Conservation (phyloP, 2,888 invertebrate genomes). For the Acanthoscelides obtectus region DNA sequence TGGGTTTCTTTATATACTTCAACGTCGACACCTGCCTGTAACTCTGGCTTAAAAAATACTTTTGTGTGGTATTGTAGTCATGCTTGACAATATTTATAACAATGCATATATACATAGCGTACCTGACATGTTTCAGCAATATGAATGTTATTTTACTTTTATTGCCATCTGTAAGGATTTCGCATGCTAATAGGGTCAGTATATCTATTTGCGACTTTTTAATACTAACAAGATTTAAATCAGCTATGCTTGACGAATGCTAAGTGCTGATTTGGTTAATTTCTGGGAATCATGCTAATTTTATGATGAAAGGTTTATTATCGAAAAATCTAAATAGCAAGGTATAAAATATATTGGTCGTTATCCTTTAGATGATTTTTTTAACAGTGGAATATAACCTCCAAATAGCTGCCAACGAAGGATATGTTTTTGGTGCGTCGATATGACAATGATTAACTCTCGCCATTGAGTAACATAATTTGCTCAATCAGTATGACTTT, state of each 20-base stretch:
- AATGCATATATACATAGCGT: neutral
- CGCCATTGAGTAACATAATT: no score
- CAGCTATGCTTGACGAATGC: neutral
- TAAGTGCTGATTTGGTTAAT: neutral
- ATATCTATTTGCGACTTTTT: neutral
- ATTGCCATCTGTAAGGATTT: neutral
- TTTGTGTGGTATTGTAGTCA: neutral
- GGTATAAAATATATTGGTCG: neutral
- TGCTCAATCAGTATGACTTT: no score
- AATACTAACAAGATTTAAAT: neutral
- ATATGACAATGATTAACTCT: no score
- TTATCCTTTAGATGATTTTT: neutral
- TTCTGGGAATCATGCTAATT: neutral
- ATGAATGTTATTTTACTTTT: neutral
- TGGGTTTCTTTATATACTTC: no score
- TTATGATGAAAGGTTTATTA: neutral
- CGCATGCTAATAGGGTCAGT: neutral
- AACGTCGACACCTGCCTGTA: no score
- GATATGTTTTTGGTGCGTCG: neutral
- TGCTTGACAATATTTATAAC: neutral
- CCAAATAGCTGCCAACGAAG: neutral
- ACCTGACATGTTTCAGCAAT: neutral
- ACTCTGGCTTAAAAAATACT: neutral
- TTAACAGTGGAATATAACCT: neutral
- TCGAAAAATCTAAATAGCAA: neutral